Evolutionary conservation across 1,140 invertebrate genomes (phyloP).

Genomic region (Chrysopa pallens): DNA sequence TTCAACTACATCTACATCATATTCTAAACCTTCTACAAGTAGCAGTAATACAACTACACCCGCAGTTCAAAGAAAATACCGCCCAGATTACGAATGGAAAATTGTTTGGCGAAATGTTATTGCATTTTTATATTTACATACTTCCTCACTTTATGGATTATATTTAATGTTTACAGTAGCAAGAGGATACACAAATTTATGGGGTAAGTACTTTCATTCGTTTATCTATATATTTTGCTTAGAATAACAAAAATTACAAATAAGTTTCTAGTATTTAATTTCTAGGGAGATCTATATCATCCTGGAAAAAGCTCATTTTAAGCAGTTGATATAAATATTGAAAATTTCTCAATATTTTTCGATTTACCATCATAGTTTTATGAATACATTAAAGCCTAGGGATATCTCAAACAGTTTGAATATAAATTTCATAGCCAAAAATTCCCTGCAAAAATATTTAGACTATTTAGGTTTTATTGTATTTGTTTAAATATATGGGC

Average conservation of each 20-base stretch:
- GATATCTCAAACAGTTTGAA: neutral
- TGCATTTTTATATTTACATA: conserved; percentile 43
- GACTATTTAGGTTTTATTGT: neutral
- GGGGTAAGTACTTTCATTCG: conserved; percentile 26
- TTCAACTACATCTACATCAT: conserved; percentile 5
- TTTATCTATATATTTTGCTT: neutral
- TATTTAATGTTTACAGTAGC: conserved; percentile 33
- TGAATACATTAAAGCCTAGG: neutral
- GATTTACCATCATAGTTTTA: neutral
- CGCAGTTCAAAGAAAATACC: conserved; percentile 8
- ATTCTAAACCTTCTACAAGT: conserved; percentile 5
- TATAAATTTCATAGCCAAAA: neutral
- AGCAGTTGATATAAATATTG: neutral
- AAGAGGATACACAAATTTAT: conserved; percentile 28
- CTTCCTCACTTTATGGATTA: conserved; percentile 37
- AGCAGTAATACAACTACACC: conserved; percentile 6
- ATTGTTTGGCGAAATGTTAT: conserved; percentile 57
- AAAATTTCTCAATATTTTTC: conserved; percentile 1
- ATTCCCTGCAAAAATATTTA: neutral
- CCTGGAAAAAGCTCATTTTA: neutral
- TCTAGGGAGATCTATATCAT: conserved; percentile 3
- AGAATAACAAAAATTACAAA: neutral
- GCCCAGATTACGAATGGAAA: conserved; percentile 29
- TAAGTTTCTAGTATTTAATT: neutral
- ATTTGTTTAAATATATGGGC: neutral